A percentile compares a stretch with the other conserved stretches of the same genome.
Evolutionary conservation across 2,113 vertebrate genomes (phyloP).

Genomic region (Aldabrachelys gigantea): DNA sequence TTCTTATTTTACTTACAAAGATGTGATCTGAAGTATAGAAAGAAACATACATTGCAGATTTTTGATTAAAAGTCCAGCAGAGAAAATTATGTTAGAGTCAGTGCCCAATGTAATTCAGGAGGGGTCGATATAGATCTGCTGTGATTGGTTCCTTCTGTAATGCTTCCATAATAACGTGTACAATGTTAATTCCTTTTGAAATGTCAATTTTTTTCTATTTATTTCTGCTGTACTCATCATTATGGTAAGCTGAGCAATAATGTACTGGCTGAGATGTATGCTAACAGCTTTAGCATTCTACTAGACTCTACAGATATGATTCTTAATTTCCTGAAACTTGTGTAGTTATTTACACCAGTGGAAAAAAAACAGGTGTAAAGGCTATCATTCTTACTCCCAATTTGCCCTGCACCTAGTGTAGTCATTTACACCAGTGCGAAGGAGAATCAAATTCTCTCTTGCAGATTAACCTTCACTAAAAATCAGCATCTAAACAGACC

Average conservation of each 20-base stretch:
- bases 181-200: neutral
- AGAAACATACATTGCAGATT: neutral
- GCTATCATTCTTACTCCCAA: neutral
- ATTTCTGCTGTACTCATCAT: neutral
- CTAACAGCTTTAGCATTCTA: neutral
- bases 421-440: neutral
- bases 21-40: neutral
- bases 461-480: neutral
- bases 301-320: neutral
- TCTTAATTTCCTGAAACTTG: neutral
- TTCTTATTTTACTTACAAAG: neutral
- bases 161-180: accelerated
- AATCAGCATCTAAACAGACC: neutral
- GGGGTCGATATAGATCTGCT: neutral
- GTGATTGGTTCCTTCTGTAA: neutral
- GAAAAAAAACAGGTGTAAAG: neutral
- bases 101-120: accelerated
- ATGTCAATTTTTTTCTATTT: neutral
- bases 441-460: neutral
- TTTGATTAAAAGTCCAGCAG: neutral
- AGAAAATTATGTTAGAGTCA: neutral
- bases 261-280: neutral
- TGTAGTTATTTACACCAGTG: neutral
- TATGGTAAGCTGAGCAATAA: neutral
- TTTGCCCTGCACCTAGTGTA: neutral